Evolutionary conservation across 2,888 invertebrate species (phyloP), one percentile per base, ranked within the genome.

Genomic region (Eristalinus sepulchralis): DNA sequence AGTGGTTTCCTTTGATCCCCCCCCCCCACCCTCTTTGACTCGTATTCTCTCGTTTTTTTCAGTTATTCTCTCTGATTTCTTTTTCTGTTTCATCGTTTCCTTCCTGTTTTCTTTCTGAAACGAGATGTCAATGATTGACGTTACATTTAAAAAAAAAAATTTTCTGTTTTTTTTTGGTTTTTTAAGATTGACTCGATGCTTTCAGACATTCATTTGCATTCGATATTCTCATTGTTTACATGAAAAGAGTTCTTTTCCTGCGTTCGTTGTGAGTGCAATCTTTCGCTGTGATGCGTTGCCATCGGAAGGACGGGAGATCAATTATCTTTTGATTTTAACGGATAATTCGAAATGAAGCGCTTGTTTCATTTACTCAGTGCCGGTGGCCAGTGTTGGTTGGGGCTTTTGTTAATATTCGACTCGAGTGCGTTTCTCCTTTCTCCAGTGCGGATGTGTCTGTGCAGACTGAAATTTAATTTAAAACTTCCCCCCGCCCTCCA

Each of bases 1-100:
- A 96, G 96, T 95, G 90, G 87, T 79, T 83, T 66, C 55, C 34
- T 72, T 70, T 55, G 17, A 47, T 47, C 17, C 8, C 17, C 17
- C 17, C n/a, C n/a, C n/a, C n/a, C n/a, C n/a, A n/a, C n/a, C n/a
- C n/a, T n/a, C 1, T 62, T 62, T 11, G 5, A 20, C 55, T 59
- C 64, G n/a, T 24, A 53, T 17, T n/a, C 53, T 36, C 4, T 8
- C 24, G 3, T 77, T n/a, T 67, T 39, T 9, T 47, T 17, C 8
- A 4, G 17, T 17, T 17, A 17, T 47, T 17, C 6, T 17, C 6
- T 17, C 47, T 59, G 59, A 67, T 22, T 55, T 76, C 57, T 11
- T 75, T 3, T 24, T 53, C 57, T 36, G 1, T 39, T 17, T 17
- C 27, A 27, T 27, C 27, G 27, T 2, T 0, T 47, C n/a, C n/a